Base-by-base conservation (phyloP, 2,888 invertebrate species). In the Nesidiocoris tenuis region DNA sequence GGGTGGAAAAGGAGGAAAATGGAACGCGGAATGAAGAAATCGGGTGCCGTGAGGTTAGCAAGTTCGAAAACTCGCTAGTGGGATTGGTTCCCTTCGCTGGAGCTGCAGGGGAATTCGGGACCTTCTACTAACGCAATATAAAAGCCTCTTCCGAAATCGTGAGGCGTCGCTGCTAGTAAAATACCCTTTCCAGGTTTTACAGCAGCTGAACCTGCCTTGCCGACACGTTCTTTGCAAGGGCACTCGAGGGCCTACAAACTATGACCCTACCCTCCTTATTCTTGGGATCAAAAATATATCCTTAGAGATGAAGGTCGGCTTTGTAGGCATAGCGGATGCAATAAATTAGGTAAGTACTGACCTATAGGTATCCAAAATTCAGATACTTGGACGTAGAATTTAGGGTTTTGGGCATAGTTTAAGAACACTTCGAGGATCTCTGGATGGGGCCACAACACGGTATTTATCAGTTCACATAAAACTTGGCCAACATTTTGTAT, bases 51-150 rank as follows among this genome's bases (percentile, higher is more conserved):
- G 39, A 39, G 39, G 39, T 39, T 39, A 12, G 39, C 39, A 39
- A 39, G 39, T 39, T 39, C 39, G 12, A 39, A 39, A 39, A 39
- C 39, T 39, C 39, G 39, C 12, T 39, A 3, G 39, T 12, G 39
- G 39, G 12, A 39, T 39, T 39, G 39, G 39, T 3, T 39, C 39
- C 12, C 39, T 39, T 12, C 5, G 39, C 39, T 12, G 25, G 39
- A 64, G 25, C 22, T 39, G 39, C 17, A 3, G 25, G 63, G 39
- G 25, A 65, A 25, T 24, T 65, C 65, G 65, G 65, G 39, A 39
- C 5, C n/a, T n/a, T n/a, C n/a, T 63, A 24, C 39, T 65, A 65
- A 65, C 39, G 65, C 65, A 65, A 65, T 65, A 65, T 39, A 39
- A 65, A 39, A 39, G 65, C 39, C 65, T 65, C 65, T 65, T 39